These are phyloP conservation scores for Geophilus truncorum DNA, from an alignment of 2,888 invertebrate genomes.

Conservation along the genomic window DNA sequence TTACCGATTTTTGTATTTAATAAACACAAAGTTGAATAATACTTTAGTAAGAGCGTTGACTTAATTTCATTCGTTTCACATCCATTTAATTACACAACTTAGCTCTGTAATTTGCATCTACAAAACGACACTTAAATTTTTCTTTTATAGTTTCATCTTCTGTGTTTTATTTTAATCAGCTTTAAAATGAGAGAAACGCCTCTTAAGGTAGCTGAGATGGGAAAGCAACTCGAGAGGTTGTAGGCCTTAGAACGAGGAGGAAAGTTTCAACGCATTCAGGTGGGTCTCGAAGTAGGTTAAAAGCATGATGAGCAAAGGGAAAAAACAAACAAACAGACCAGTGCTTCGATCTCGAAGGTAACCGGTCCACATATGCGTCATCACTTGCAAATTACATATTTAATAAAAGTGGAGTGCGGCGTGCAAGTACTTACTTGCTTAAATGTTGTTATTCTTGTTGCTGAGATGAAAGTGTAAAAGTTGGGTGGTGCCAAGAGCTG, in stretches of 20 bases:
- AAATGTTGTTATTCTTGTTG: too few relatives aligned
- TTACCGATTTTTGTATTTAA: background rate
- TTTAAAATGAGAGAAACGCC: background rate
- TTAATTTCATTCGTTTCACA: background rate
- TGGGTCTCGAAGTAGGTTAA: background rate
- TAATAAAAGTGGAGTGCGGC: too few relatives aligned
- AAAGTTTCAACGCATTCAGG: background rate
- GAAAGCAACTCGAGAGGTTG: slow-evolving; percentile 1
- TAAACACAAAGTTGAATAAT: background rate
- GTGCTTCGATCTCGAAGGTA: background rate
- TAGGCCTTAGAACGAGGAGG: background rate
- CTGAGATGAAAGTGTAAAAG: too few relatives aligned
- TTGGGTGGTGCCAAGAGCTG: too few relatives aligned
- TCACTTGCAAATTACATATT: too few relatives aligned
- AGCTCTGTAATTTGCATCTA: background rate
- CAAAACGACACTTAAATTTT: background rate
- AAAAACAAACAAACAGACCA: background rate
- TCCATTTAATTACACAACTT: background rate
- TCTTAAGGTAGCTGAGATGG: background rate
- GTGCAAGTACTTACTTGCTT: too few relatives aligned
- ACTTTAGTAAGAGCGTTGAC: background rate
- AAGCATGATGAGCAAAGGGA: background rate
- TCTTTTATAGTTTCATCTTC: background rate
- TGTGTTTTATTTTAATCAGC: background rate
- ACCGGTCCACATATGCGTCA: background rate